Evolutionary conservation across 2,113 vertebrate species (phyloP).

Genomic region (Halichoeres trimaculatus): DNA sequence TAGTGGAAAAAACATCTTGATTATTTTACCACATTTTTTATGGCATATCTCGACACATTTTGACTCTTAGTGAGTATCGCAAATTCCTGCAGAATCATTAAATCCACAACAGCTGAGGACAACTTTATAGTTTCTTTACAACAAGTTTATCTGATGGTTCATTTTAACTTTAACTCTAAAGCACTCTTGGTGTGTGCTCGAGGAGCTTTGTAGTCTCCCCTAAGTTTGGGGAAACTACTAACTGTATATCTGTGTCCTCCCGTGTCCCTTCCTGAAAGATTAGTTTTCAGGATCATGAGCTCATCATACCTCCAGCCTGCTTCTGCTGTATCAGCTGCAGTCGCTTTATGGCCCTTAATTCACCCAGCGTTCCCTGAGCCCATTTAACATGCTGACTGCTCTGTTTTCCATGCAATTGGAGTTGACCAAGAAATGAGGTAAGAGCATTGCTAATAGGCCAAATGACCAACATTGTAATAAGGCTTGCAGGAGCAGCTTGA

Average conservation of each 20-base stretch:
- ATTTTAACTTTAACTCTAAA: slow-evolving; percentile 8
- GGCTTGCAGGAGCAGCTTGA: slow-evolving; percentile 72
- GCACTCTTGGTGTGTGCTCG: slow-evolving; percentile 2
- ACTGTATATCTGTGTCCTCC: slow-evolving; percentile 15
- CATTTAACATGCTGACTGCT: slow-evolving; percentile 78
- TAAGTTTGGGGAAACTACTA: slow-evolving; percentile 33
- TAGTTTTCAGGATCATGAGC: slow-evolving; percentile 63
- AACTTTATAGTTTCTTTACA: not conserved
- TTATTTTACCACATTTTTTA: slow-evolving; percentile 7
- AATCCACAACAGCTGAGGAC: not conserved
- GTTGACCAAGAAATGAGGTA: slow-evolving; percentile 83
- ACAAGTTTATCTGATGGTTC: slow-evolving; percentile 15
- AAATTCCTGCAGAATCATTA: not conserved
- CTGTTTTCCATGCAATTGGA: slow-evolving; percentile 81
- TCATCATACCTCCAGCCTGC: slow-evolving; percentile 46
- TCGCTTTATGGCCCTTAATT: slow-evolving; percentile 71
- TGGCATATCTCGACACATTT: not conserved
- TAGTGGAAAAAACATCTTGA: not conserved
- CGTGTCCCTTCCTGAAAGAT: slow-evolving; percentile 52
- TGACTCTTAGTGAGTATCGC: not conserved
- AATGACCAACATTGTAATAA: slow-evolving; percentile 75
- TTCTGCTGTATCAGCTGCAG: slow-evolving; percentile 62
- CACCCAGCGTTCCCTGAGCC: slow-evolving; percentile 54
- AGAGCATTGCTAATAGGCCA: slow-evolving; percentile 77
- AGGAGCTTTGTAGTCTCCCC: slow-evolving; percentile 29